A percentile compares a stretch with the other conserved stretches of the same genome.
Conservation (phyloP, 1,140 invertebrate genomes). For the Drosophila chauvacae region DNA sequence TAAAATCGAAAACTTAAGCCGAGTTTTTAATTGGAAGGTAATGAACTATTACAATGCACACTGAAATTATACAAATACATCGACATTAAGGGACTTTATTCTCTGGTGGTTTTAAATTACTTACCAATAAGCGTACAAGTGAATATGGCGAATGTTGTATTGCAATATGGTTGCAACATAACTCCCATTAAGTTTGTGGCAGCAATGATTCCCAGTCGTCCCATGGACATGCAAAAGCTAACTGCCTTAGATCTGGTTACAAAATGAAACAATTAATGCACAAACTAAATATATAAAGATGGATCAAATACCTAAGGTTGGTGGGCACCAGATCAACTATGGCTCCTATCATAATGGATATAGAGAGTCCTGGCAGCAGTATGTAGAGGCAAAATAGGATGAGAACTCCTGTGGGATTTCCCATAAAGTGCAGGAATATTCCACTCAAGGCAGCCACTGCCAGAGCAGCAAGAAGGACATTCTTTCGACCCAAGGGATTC, state of each 20-base stretch:
- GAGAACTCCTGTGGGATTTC: slow-evolving; percentile 67
- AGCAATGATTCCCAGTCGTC: slow-evolving; percentile 86
- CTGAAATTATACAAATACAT: slow-evolving; percentile 42
- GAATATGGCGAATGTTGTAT: slow-evolving; percentile 84
- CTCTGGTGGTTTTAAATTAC: background rate
- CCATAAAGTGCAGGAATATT: slow-evolving; percentile 72
- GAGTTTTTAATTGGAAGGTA: slow-evolving; percentile 66
- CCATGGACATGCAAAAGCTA: slow-evolving; percentile 86
- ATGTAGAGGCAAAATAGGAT: slow-evolving; percentile 82
- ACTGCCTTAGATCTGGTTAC: slow-evolving; percentile 86
- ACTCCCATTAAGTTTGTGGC: slow-evolving; percentile 86
- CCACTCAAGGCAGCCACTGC: slow-evolving; percentile 55
- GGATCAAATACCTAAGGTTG: slow-evolving; percentile 72
- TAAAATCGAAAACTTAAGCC: background rate
- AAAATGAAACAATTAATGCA: slow-evolving; percentile 4
- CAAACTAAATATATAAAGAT: background rate
- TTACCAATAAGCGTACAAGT: slow-evolving; percentile 64
- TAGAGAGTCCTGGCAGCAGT: slow-evolving; percentile 83
- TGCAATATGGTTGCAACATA: slow-evolving; percentile 86
- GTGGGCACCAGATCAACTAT: slow-evolving; percentile 85
- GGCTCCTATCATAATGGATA: slow-evolving; percentile 84
- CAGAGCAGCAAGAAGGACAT: slow-evolving; percentile 65
- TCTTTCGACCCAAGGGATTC: slow-evolving; percentile 80
- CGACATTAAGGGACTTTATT: background rate
- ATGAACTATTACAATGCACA: slow-evolving; percentile 61